Base-by-base conservation (phyloP, 2,888 invertebrate genomes). In the Xiphydria camelus region DNA sequence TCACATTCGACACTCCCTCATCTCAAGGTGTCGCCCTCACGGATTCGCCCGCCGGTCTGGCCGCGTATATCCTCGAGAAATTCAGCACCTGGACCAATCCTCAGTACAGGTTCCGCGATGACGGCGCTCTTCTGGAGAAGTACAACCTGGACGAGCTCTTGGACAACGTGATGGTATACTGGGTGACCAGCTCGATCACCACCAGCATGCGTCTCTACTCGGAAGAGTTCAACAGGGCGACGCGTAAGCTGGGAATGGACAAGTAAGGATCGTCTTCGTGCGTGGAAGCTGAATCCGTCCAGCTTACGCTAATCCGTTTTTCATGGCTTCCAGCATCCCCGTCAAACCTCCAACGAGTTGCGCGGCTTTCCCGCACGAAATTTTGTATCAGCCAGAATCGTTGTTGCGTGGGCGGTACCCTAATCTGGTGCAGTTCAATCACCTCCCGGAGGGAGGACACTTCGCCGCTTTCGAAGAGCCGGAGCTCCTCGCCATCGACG, bases 41-140 rank as follows among this genome's bases (percentile, higher is more conserved):
- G 12, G 88, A 91, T 57, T 88, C 89, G 0, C 95, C 96, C 0
- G 82, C 87, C 0, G 94, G 93, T 0, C 75, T 96, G 45, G 93
- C 93, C 0, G 90, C 90, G 0, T 96, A 94, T 64, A 88, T 95
- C 40, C 74, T 96, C 7, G 94, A 96, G 64, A 95, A 94, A 71
- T 94, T 92, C 76, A 84, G 86, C 7, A 82, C 84, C 0, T 87
- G 89, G 86, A 89, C 88, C 0, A 80, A 85, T 67, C 66, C 68
- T 0, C 68, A 75, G 0, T 79, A 79, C 67, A 75, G 72, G 35
- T 62, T 74, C 20, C 70, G 75, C 19, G 68, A 77, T 0, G 87
- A 91, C 58, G 90, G 89, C 5, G 87, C 86, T 1, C 72, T 92
- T 0, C 75, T 77, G 1, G 77, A 80, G 48, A 82, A 83, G 53